Conservation (phyloP, 1,140 invertebrate species). For the Drosophila ficusphila region DNA sequence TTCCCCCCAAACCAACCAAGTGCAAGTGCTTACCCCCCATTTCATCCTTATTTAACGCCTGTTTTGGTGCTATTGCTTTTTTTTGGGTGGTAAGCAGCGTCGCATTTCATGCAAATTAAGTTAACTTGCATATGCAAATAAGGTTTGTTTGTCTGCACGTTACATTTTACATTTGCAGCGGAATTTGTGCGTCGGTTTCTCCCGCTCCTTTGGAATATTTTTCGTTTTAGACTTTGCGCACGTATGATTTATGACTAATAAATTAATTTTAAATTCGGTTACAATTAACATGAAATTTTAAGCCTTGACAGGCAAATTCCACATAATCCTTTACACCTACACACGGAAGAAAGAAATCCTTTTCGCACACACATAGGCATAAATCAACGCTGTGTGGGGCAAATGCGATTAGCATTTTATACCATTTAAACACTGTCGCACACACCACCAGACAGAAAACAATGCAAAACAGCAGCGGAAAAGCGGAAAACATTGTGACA, state of each 20-base stretch:
- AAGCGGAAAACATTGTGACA: conserved; percentile 39
- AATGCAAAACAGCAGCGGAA: conserved; percentile 46
- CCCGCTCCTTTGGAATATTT: not conserved
- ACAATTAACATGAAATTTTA: conserved; percentile 69
- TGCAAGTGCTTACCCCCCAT: conserved; percentile 1
- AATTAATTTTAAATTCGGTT: conserved; percentile 66
- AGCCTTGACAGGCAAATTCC: conserved; percentile 15
- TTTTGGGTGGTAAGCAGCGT: conserved; percentile 33
- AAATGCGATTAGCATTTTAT: conserved; percentile 83
- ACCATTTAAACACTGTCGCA: conserved; percentile 62
- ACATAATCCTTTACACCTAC: conserved; percentile 19
- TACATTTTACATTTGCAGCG: conserved; percentile 30
- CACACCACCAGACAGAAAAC: conserved; percentile 37
- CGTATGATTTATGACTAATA: conserved; percentile 66
- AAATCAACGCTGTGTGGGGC: conserved; percentile 55
- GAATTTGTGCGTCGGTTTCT: conserved; percentile 24
- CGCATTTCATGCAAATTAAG: conserved; percentile 72
- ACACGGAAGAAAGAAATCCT: conserved; percentile 16
- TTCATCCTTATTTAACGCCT: not conserved
- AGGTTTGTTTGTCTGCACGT: conserved; percentile 19
- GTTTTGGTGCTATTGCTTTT: conserved; percentile 2
- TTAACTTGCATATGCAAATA: conserved; percentile 69
- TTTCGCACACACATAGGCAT: conserved; percentile 19
- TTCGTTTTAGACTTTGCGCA: conserved; percentile 13
- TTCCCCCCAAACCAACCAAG: conserved; percentile 19